Base-by-base conservation (phyloP, 2,888 invertebrate species). In the Flabesymbios commensalis region DNA sequence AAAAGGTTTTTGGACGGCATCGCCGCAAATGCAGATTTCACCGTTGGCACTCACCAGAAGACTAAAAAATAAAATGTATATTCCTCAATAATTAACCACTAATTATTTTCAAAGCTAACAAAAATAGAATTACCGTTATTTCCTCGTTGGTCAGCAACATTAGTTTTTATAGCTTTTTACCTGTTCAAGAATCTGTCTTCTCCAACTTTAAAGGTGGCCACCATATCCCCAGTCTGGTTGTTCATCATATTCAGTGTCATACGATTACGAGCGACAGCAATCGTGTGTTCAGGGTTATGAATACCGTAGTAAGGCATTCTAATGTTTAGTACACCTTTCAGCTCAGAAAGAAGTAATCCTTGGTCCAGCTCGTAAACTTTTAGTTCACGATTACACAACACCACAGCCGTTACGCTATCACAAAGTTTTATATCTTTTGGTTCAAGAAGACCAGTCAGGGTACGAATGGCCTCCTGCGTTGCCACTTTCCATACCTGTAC, bases 231-330 rank as follows among this genome's bases (percentile, higher is more conserved):
- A 68, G 89, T 88, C 74, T 89, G 88, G 61, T 92, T 86, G 80
- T 92, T 91, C 89, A 92, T 90, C 70, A 93, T 87, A 84, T 93
- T 92, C 69, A 93, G 91, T 76, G 92, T 92, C 92, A 93, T 92
- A 74, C 92, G 84, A 84, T 93, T 93, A 61, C 93, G 85, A 5
- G 93, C 90, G 39, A 94, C 85, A 2, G 92, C 90, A 33, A 93
- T 93, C 65, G 90, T 84, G 78, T 93, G 92, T 54, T 88, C 87
- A 54, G 87, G 83, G 84, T 92, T 91, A 79, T 93, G 91, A 10
- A 92, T 86, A 0, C 92, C 93, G 83, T 90, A 94, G 81, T 88
- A 93, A 60, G 93, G 92, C 92, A 93, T 92, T 83, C 92, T 92
- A 81, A 93, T 92, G 85, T 93, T 93, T 91, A 93, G 93, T 31